phyloP scores from a whole-genome alignment of 2,797 vertebrate species.

The Paratrypauchen microcephalus region DNA sequence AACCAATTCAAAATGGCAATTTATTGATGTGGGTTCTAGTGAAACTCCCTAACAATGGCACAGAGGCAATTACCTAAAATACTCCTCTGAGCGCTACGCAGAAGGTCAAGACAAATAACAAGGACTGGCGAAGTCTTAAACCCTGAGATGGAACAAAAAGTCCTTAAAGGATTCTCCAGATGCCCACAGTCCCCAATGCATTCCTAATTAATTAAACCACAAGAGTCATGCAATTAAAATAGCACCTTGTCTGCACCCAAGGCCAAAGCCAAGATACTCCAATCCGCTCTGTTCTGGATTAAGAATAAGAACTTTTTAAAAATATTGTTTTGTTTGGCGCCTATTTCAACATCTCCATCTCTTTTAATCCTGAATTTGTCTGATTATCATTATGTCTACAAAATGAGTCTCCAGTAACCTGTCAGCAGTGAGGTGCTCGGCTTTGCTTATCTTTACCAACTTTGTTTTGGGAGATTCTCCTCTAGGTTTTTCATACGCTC shows the following conservation, averaged over 20 bases:
- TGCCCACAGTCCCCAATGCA: constrained; percentile 10
- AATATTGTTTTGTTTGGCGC: constrained; percentile 19
- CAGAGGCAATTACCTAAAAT: constrained; percentile 44
- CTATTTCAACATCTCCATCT: constrained; percentile 27
- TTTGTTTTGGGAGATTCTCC: constrained; percentile 32
- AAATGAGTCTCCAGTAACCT: constrained; percentile 42
- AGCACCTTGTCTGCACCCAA: constrained; percentile 24
- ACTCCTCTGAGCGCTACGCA: constrained; percentile 29
- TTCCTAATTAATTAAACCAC: constrained; percentile 42
- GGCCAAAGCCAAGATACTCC: constrained; percentile 21
- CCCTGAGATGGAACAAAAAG: constrained; percentile 27
- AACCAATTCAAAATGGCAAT: constrained; percentile 36
- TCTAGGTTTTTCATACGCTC: constrained; percentile 19
- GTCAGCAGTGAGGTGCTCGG: constrained; percentile 14
- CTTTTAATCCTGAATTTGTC: constrained; percentile 33
- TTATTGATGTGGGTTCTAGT: constrained; percentile 35
- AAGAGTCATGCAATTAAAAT: constrained; percentile 34
- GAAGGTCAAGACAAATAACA: constrained; percentile 43
- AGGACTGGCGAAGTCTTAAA: constrained; percentile 33
- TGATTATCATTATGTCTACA: constrained; percentile 31
- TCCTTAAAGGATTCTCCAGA: constrained; percentile 33
- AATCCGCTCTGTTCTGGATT: neutral
- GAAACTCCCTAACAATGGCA: constrained; percentile 20
- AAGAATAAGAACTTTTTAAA: constrained; percentile 8
- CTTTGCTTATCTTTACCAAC: constrained; percentile 27